These are phyloP conservation scores for Petrolisthes cinctipes DNA, from an alignment of 2,888 invertebrate species.

Conservation along the genomic window DNA sequence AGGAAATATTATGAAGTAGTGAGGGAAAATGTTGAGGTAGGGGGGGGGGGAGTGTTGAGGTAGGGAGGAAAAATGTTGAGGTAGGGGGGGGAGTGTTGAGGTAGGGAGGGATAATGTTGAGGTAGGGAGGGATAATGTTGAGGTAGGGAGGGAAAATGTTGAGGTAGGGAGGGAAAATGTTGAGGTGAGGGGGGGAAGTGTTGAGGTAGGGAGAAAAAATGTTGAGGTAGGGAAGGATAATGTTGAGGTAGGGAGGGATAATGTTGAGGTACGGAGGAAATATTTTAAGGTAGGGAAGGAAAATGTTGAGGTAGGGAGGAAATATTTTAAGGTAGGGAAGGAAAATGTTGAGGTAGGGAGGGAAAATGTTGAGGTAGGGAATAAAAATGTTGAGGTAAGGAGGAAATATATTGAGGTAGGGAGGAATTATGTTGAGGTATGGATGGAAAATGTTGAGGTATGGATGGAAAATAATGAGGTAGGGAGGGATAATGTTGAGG, in stretches of 20 bases:
- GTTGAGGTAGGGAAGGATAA: background rate
- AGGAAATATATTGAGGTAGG: background rate
- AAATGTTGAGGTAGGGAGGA: background rate
- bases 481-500: background rate
- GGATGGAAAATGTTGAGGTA: background rate
- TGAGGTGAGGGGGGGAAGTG: background rate
- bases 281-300: background rate
- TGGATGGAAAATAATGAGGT: too few species aligned
- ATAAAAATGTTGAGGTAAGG: background rate
- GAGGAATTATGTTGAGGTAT: background rate
- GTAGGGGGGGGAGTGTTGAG: background rate
- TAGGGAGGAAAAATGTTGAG: background rate
- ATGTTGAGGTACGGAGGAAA: background rate
- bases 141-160: background rate
- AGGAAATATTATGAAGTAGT: background rate
- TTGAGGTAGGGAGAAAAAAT: background rate
- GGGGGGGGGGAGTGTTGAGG: background rate
- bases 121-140: background rate
- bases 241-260: background rate
- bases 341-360: background rate
- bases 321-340: too few species aligned
- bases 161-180: background rate
- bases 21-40: background rate
- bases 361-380: background rate
- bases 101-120: background rate